Conservation (phyloP, 2,797 vertebrate species). For the Podarcis lilfordi region DNA sequence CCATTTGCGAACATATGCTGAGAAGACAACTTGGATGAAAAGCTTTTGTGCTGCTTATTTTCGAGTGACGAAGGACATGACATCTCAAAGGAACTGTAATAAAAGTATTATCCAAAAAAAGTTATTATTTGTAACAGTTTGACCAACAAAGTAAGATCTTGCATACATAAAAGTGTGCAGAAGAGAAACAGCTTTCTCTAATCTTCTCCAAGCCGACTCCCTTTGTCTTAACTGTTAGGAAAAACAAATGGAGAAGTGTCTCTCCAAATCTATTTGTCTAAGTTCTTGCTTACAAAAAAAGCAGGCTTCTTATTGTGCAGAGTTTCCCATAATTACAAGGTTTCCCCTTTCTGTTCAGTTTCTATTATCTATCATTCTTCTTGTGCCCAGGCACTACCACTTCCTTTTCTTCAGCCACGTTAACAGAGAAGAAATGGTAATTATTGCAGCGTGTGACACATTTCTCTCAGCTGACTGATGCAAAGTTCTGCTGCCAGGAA, state of each 20-base stretch:
- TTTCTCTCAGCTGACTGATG: background rate
- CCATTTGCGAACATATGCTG: constrained; percentile 77
- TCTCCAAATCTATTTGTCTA: background rate
- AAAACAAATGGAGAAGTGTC: background rate
- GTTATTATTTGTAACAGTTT: constrained; percentile 31
- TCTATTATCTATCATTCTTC: background rate
- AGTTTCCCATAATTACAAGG: constrained; percentile 10
- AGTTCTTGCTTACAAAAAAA: background rate
- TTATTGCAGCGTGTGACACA: background rate
- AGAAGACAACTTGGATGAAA: constrained; percentile 85
- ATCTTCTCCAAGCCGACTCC: background rate
- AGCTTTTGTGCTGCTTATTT: constrained; percentile 91
- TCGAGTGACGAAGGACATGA: constrained; percentile 89
- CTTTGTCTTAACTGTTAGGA: background rate
- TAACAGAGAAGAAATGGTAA: background rate
- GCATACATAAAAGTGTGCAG: rapidly evolving
- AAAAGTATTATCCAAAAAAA: constrained; percentile 33
- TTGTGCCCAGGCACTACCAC: background rate
- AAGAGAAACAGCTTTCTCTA: background rate
- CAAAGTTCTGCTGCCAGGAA: background rate
- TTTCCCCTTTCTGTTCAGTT: background rate
- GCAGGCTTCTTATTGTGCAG: background rate
- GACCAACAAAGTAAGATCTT: background rate
- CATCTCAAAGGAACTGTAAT: constrained; percentile 90
- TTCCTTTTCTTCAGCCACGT: background rate